Base-by-base conservation (phyloP, 2,797 vertebrate genomes). In the Coendou prehensilis region DNA sequence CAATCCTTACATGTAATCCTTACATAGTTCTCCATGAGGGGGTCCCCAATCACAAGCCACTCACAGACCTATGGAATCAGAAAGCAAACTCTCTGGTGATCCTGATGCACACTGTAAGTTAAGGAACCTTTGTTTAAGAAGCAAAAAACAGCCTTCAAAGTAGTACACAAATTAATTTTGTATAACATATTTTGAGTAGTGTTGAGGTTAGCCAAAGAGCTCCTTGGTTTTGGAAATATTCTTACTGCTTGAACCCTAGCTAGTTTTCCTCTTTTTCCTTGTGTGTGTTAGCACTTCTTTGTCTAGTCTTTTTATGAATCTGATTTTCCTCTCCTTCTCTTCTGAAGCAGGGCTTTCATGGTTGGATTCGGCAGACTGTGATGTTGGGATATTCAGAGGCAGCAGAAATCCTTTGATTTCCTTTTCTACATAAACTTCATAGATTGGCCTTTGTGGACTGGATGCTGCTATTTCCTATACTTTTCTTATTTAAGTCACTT, bases 401-500 rank as follows among this genome's bases (percentile, higher is more conserved):
- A 85, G 41, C 13, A n/a, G 64, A 67, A 91, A 47, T 76, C 64
- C 61, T 75, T 50, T 10, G 30, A 85, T 91, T 85, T 87, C 41
- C 64, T 84, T 95, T 80, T 78, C 71, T 47, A 22, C 1, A 8
- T 78, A 67, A 84, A 30, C 9, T 64, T 52, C 76, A 56, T 52
- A 30, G 33, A 28, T 88, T 18, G 18, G 5, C 52, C 37, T 91
- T 56, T 69, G 33, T 50, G 20, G 59, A 79, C 23, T 9, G 9
- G 30, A 6, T 64, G 22, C 64, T 90, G 37, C 93, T 94, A 54
- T 67, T 90, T 79, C 85, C 26, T 54, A 2, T 1, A 41, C 37
- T 57, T 69, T 69, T 82, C 56, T 28, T 89, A 50, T 83, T 94
- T 78, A 71, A 89, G 93, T 94, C 37, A 41, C 5, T 50, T 87